Conservation (phyloP, 1,140 invertebrate species). For the Drosophila azteca region DNA sequence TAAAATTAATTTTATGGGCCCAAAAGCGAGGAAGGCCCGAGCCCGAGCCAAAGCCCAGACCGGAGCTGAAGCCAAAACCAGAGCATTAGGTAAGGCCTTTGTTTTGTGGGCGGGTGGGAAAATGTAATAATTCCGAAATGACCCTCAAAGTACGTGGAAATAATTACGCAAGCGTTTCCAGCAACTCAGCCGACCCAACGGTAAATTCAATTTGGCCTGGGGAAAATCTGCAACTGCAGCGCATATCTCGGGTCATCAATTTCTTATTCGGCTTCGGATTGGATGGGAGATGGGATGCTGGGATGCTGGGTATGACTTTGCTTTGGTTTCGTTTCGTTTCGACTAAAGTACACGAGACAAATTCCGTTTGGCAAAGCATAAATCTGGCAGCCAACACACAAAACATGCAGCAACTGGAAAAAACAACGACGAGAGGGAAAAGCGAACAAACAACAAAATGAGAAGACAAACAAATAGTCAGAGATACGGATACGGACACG, state of each 20-base stretch:
- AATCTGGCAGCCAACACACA: slow-evolving; percentile 50
- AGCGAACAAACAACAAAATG: slow-evolving; percentile 32
- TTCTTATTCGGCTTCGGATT: slow-evolving; percentile 22
- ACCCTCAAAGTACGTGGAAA: slow-evolving; percentile 57
- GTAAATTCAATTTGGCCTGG: slow-evolving; percentile 58
- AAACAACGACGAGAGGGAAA: slow-evolving; percentile 9
- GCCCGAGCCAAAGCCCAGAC: background rate
- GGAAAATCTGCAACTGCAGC: slow-evolving; percentile 47
- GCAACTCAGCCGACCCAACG: background rate
- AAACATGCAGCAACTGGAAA: slow-evolving; percentile 10
- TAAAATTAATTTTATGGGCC: slow-evolving; percentile 60
- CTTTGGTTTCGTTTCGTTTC: background rate
- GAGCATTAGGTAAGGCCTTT: slow-evolving; percentile 40
- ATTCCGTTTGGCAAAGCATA: slow-evolving; percentile 67
- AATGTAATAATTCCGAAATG: slow-evolving; percentile 62
- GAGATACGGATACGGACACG: slow-evolving; percentile 21
- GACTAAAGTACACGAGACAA: slow-evolving; percentile 46
- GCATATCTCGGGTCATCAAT: slow-evolving; percentile 74
- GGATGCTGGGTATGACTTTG: background rate
- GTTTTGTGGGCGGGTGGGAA: slow-evolving; percentile 31
- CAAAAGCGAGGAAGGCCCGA: slow-evolving; percentile 23
- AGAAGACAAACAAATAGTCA: slow-evolving; percentile 58
- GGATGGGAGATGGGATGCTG: slow-evolving; percentile 28
- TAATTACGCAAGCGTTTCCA: slow-evolving; percentile 61
- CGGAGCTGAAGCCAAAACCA: background rate